A percentile compares a stretch with the other conserved stretches of the same genome.
Conservation (phyloP, 2,888 invertebrate species). For the Zaprionus lineosus region DNA sequence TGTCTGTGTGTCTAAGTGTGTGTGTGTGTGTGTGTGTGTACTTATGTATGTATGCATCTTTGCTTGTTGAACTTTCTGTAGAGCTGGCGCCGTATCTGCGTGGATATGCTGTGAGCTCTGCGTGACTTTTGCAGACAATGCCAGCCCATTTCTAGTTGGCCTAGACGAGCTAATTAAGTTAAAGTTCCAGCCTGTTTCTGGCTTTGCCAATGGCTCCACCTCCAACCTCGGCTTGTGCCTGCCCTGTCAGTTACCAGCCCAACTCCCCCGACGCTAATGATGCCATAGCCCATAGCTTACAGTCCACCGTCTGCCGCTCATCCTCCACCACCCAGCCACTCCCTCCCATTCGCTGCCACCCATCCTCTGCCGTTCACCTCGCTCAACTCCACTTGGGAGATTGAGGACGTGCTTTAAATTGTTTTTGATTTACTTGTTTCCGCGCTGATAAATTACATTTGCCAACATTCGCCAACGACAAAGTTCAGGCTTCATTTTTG, state of each 20-base stretch:
- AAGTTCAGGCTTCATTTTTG: slow-evolving; percentile 65
- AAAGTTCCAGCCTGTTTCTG: slow-evolving; percentile 50
- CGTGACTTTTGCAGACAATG: slow-evolving; percentile 69
- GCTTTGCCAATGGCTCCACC: neutral
- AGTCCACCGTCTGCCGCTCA: too few relatives aligned
- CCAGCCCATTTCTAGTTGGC: slow-evolving; percentile 59
- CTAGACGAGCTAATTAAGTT: slow-evolving; percentile 69
- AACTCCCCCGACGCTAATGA: neutral
- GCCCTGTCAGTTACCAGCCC: too few relatives aligned
- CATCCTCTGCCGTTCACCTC: slow-evolving; percentile 40
- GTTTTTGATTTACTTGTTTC: slow-evolving; percentile 79
- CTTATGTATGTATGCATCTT: slow-evolving; percentile 1
- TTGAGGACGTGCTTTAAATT: slow-evolving; percentile 66
- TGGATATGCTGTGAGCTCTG: slow-evolving; percentile 25
- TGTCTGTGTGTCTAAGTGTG: slow-evolving; percentile 4
- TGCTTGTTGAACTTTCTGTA: slow-evolving; percentile 41
- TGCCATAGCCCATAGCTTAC: slow-evolving; percentile 27
- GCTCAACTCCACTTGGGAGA: neutral
- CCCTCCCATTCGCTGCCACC: too few relatives aligned
- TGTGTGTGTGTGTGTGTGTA: slow-evolving; percentile 1
- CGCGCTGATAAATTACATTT: slow-evolving; percentile 79
- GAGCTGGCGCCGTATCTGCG: slow-evolving; percentile 15
- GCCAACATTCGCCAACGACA: slow-evolving; percentile 47
- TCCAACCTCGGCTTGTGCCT: too few relatives aligned
- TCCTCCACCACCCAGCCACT: too few relatives aligned